phyloP scores from a whole-genome alignment of 2,113 vertebrate species.

The Saccopteryx bilineata region DNA sequence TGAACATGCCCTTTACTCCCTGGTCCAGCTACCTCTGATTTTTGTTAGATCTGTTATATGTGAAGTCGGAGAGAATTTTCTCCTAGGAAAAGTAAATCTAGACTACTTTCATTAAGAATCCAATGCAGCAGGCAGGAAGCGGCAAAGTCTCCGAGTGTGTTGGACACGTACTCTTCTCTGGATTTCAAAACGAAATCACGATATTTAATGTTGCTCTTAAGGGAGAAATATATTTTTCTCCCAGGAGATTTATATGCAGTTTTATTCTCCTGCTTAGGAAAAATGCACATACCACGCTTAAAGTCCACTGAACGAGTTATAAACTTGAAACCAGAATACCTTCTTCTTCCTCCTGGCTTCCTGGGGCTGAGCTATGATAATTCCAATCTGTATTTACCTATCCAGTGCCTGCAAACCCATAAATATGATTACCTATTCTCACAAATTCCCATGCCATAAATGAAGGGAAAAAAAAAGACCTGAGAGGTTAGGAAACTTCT shows the following conservation, averaged over 20 bases:
- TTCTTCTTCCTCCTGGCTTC: background rate
- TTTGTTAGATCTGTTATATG: background rate
- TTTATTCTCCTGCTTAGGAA: background rate
- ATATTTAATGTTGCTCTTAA: background rate
- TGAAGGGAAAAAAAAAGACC: background rate
- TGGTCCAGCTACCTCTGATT: background rate
- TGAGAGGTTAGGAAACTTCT: background rate
- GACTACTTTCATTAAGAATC: background rate
- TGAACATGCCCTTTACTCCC: background rate
- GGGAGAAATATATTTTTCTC: background rate
- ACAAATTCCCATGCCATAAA: background rate
- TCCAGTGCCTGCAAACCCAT: background rate
- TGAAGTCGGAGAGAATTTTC: background rate
- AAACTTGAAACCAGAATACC: background rate
- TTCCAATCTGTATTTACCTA: background rate
- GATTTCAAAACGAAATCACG: background rate
- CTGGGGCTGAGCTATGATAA: background rate
- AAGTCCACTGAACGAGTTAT: background rate
- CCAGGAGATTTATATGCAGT: background rate
- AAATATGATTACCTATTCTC: background rate
- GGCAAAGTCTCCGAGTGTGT: background rate
- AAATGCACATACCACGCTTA: background rate
- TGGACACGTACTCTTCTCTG: background rate
- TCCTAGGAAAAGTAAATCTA: background rate
- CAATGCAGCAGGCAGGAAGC: rapidly evolving